Base-by-base conservation (phyloP, 1,140 invertebrate genomes). In the Plutomurus gul region DNA sequence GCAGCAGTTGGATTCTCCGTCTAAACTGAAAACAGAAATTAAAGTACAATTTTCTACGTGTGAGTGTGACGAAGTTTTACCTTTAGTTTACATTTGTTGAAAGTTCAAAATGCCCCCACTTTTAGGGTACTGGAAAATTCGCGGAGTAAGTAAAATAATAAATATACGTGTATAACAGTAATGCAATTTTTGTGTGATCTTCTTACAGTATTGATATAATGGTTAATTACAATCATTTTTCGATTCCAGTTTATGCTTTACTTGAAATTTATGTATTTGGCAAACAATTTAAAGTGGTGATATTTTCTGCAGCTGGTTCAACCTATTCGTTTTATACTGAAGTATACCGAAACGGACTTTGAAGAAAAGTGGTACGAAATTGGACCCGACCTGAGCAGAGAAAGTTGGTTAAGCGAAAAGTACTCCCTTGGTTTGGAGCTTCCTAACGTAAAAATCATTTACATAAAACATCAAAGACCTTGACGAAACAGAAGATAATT, bases 261-360 rank as follows among this genome's bases (percentile, higher is more conserved):
- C 1, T 40, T 39, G 27, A 1, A 40, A 11, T 77, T 65, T 18
- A 30, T 1, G 49, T 56, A 16, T 20, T 56, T 56, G 49, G 49
- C 49, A 56, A 56, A 11, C 3, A 56, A 10, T 56, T 18, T 2
- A 43, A 2, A 43, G n/a, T 4, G 11, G 7, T 43, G 7, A 49
- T 36, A 33, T 56, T 60, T 76, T 56, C 18, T 80, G 2, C 27
- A 84, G 83, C 77, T 88, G 16, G 88, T 86, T 47, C 87, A 88
- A 75, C 87, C 87, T 16, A 86, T 88, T 30, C 84, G 88, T n/a
- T 82, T 88, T 6, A 78, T 89, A 27, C 77, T 88, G 27, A 85
- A 83, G 1, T 88, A 88, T 83, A 84, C 79, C 33, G 86, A 85
- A 43, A 84, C 84, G 40, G 85, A 88, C 16, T 88, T 85, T 84